These are phyloP conservation scores for Psittacula echo DNA, from an alignment of 2,797 vertebrate genomes.

Conservation along the genomic window DNA sequence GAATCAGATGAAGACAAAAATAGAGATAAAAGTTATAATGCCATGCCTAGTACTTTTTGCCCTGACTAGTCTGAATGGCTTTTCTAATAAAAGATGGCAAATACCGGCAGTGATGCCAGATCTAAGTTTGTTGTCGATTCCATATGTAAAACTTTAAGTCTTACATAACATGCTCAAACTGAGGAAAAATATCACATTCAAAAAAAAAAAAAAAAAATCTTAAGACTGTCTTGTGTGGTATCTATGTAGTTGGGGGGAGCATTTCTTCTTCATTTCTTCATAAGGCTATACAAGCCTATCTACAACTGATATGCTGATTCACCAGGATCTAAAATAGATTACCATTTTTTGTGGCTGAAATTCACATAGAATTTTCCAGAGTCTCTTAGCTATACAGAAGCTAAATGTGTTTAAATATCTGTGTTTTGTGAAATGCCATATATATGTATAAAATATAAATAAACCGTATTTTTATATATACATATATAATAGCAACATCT, in stretches of 20 bases:
- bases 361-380: not conserved
- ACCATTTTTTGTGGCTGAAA: not conserved
- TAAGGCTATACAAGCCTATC: not conserved
- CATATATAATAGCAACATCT: not conserved
- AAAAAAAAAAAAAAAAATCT: not conserved
- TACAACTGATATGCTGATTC: not conserved
- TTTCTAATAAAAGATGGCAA: conserved; percentile 4
- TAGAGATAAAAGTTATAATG: not conserved
- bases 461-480: not conserved
- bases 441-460: not conserved
- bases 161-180: not conserved
- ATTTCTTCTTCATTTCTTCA: not conserved
- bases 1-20: not conserved
- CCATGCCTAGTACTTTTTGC: not conserved
- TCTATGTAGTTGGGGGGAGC: not conserved
- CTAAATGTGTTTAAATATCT: not conserved
- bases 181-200: not conserved
- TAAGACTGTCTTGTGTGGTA: not conserved
- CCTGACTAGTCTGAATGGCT: not conserved
- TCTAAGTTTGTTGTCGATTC: not conserved
- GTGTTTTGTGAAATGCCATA: not conserved
- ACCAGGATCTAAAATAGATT: not conserved
- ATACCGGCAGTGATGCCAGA: not conserved
- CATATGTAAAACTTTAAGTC: not conserved
- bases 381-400: not conserved